Percentiles rank a stretch among this genome's conserved stretches.
Conservation (phyloP, 2,113 vertebrate species). For the Lophura nycthemera region DNA sequence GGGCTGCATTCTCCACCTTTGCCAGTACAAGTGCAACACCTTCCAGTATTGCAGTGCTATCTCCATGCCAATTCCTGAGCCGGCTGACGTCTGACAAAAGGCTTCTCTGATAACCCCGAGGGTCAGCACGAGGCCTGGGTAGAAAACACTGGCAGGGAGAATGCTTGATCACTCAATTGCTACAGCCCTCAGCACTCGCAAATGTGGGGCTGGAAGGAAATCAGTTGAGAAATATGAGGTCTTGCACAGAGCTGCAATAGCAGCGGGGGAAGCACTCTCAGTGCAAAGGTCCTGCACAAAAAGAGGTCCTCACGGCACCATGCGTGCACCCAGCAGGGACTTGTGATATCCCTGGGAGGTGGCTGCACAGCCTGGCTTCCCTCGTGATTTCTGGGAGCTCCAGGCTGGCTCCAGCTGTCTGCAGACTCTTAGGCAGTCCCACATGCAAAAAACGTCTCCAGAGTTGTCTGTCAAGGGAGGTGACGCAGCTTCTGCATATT, state of each 20-base stretch:
- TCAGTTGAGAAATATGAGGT: background rate
- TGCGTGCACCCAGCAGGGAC: background rate
- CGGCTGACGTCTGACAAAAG: slow-evolving; percentile 1
- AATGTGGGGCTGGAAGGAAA: background rate
- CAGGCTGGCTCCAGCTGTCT: background rate
- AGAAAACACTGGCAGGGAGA: accelerated
- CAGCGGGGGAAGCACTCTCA: background rate
- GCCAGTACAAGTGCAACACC: accelerated
- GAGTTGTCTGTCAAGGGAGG: background rate
- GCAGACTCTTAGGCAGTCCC: background rate
- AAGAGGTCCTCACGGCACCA: background rate
- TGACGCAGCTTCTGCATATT: background rate
- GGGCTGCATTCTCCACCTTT: background rate
- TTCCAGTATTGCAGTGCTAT: background rate
- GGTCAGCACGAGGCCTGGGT: background rate
- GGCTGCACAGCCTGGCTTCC: background rate
- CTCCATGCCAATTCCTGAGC: background rate
- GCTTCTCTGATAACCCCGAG: background rate
- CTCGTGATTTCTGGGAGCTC: background rate
- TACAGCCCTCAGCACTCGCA: accelerated
- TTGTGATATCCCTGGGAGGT: background rate
- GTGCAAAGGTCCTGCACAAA: background rate
- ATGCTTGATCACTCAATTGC: accelerated
- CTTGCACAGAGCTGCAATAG: background rate
- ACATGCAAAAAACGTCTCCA: background rate